phyloP scores from a whole-genome alignment of 2,113 vertebrate species.

The Poecilia latipinna region DNA sequence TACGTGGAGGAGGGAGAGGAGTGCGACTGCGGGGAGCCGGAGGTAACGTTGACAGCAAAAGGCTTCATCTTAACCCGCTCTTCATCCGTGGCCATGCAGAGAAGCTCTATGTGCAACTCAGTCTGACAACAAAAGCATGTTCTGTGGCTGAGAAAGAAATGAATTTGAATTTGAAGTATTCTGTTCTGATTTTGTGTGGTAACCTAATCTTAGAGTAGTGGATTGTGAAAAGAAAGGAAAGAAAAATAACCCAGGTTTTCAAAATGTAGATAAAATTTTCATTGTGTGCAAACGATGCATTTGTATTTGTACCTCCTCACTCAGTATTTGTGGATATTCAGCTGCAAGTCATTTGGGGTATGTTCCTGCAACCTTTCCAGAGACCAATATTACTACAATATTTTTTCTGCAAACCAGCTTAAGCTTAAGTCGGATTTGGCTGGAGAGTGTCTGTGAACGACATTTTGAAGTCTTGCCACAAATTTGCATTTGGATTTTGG shows the following conservation, averaged over 20 bases:
- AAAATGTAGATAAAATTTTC: not conserved
- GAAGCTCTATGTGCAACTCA: not conserved
- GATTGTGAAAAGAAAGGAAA: not conserved
- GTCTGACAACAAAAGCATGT: not conserved
- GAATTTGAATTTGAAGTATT: not conserved
- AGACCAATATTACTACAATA: not conserved
- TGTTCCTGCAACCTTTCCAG: not conserved
- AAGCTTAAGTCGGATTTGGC: not conserved
- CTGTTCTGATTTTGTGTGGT: not conserved
- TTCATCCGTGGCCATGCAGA: not conserved
- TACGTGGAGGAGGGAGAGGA: constrained; percentile 96
- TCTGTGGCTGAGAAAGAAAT: not conserved
- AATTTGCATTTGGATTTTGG: not conserved
- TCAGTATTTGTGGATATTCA: not conserved
- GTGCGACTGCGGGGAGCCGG: constrained; percentile 96
- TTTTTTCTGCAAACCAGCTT: not conserved
- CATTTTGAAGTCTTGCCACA: not conserved
- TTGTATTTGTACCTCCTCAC: not conserved
- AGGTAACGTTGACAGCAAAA: constrained; percentile 75
- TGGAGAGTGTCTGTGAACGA: not conserved
- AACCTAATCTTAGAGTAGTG: not conserved
- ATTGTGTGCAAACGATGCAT: too few species aligned
- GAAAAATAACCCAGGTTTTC: too few species aligned
- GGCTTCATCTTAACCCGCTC: constrained; percentile 5
- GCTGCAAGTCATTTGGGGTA: not conserved